Evolutionary conservation across 2,113 vertebrate genomes (phyloP).

Genomic region (Eclectus roratus): DNA sequence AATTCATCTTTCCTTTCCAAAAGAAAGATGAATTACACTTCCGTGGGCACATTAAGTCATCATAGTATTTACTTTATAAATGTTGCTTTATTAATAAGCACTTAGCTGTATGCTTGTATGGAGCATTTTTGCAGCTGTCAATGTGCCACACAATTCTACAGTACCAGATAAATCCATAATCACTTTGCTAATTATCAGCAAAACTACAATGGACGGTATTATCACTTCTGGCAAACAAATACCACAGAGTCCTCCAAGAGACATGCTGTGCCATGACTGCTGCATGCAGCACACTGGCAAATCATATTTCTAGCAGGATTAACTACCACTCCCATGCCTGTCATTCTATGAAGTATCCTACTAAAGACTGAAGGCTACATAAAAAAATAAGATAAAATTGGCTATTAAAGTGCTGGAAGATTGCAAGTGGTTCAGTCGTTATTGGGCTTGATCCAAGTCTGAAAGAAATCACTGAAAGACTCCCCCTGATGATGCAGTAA

Average conservation of each 20-base stretch:
- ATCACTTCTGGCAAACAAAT: slow-evolving; percentile 19
- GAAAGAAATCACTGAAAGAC: background rate
- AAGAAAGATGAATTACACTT: background rate
- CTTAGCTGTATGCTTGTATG: background rate
- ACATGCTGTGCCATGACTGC: background rate
- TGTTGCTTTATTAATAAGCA: slow-evolving; percentile 10
- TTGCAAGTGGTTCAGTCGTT: background rate
- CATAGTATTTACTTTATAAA: slow-evolving; percentile 11
- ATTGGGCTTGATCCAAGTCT: background rate
- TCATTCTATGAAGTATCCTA: background rate
- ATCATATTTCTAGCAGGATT: background rate
- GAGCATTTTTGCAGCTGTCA: slow-evolving; percentile 45
- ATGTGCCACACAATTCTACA: background rate
- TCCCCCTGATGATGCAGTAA: slow-evolving; percentile 1
- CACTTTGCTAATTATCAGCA: background rate
- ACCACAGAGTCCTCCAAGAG: background rate
- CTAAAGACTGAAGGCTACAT: background rate
- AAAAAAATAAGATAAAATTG: slow-evolving; percentile 26
- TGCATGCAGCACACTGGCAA: background rate
- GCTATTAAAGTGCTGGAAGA: background rate
- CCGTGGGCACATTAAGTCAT: background rate
- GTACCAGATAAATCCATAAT: slow-evolving; percentile 29
- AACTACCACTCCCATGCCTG: background rate
- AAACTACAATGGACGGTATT: slow-evolving; percentile 27
- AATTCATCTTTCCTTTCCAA: background rate